Conservation (phyloP, 2,797 vertebrate genomes). For the Lacerta agilis region DNA sequence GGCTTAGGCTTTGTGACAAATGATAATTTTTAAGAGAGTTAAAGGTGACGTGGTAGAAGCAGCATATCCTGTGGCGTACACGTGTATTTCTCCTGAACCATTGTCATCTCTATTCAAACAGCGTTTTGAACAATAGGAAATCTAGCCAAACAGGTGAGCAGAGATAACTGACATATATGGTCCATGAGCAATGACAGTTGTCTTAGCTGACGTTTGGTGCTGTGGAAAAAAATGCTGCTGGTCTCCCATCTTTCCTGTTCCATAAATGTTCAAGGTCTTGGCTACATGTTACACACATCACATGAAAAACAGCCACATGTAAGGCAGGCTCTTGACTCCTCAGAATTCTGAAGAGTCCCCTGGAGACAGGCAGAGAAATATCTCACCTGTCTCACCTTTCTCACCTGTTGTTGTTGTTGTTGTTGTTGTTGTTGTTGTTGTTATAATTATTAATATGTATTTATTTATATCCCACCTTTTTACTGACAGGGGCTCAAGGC, state of each 20-base stretch:
- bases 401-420: too few relatives aligned
- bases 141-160: not conserved
- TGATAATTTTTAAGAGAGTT: not conserved
- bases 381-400: too few relatives aligned
- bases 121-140: not conserved
- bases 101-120: not conserved
- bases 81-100: not conserved
- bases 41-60: not conserved
- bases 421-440: too few relatives aligned
- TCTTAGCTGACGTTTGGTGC: not conserved
- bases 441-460: too few relatives aligned
- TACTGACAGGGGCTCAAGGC: too few relatives aligned
- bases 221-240: not conserved
- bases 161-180: not conserved
- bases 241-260: not conserved
- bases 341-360: not conserved
- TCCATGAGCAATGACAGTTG: not conserved
- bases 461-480: too few relatives aligned
- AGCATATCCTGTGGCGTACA: not conserved
- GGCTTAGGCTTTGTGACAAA: not conserved
- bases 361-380: too few relatives aligned
- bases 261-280: not conserved
- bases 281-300: not conserved
- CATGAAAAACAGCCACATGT: not conserved
- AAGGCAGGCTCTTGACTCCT: not conserved